Percentiles rank a stretch among this genome's conserved stretches.
phyloP scores from a whole-genome alignment of 2,888 invertebrate species.

The Acronicta aceris region DNA sequence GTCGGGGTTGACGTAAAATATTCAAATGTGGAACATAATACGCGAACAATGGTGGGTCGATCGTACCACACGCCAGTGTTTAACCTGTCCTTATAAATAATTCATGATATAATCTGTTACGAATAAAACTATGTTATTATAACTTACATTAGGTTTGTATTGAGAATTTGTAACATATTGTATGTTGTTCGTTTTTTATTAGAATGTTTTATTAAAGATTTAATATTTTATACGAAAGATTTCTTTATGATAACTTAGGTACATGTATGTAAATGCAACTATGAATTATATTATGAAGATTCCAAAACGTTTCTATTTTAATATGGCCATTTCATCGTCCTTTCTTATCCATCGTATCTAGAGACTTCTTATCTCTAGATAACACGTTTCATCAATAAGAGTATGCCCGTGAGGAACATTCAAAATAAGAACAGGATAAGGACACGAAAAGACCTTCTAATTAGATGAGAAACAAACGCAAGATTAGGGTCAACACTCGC shows the following conservation, averaged over 20 bases:
- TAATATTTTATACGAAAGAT: neutral
- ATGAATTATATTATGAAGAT: neutral
- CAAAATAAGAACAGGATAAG: constrained; percentile 74
- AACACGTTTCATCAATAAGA: constrained; percentile 60
- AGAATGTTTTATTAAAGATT: constrained; percentile 2
- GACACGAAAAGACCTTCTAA: constrained; percentile 73
- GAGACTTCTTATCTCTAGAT: constrained; percentile 3
- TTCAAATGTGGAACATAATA: constrained; percentile 75
- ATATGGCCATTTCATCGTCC: neutral
- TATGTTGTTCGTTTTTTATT: neutral
- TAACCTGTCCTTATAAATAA: constrained; percentile 61
- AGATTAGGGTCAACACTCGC: constrained; percentile 75
- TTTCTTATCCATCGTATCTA: neutral
- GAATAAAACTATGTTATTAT: constrained; percentile 43
- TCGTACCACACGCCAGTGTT: constrained; percentile 50
- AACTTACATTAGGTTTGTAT: constrained; percentile 32
- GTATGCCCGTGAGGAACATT: constrained; percentile 60
- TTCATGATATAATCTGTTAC: constrained; percentile 51
- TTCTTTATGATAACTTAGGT: neutral
- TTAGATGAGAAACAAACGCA: constrained; percentile 80
- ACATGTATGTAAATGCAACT: too few species aligned
- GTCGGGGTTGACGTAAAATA: constrained; percentile 70
- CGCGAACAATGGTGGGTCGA: constrained; percentile 59
- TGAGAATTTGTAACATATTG: constrained; percentile 14
- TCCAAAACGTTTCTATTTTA: neutral